Base-by-base conservation (phyloP, 2,888 invertebrate genomes). In the Bhutanitis thaidina region DNA sequence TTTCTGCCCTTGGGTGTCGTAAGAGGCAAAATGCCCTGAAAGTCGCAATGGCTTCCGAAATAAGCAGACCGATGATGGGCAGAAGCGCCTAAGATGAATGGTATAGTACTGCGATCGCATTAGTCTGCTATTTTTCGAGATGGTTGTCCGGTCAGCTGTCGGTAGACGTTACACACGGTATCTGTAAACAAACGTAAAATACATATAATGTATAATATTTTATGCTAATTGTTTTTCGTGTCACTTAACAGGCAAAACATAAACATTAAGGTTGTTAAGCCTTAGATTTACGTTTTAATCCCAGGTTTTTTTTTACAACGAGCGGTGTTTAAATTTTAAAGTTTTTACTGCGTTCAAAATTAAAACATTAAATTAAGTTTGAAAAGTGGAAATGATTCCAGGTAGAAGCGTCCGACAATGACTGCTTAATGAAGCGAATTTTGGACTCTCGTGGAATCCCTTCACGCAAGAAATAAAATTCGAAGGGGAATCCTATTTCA, bases 401-500 rank as follows among this genome's bases (percentile, higher is more conserved):
- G 52, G 52, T 52, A 52, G 43, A 47, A 36, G 43, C 43, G 52
- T 47, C 47, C 43, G 43, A 27, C 43, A 57, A 55, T 55, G 56
- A 60, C 57, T 65, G 60, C 60, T 59, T 62, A 67, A 62, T 61
- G 60, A 61, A 64, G 57, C 55, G 57, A 64, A 68, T 64, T 64
- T 62, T 55, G 54, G 49, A 59, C 55, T 59, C 45, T 54, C 56
- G 59, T 51, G 61, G 58, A 65, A 65, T 62, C 59, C 55, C 58
- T 55, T 52, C 67, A 56, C 62, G 67, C 69, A 74, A 75, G 77
- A 76, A 77, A 86, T 82, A 80, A 84, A 84, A 82, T 74, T 78
- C 75, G 71, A 69, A 75, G 69, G 74, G 69, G 80, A 81, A 80
- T 80, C 76, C 84, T 82, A 84, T 83, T 82, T 80, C 75, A 80